Evolutionary conservation across 2,113 vertebrate genomes (phyloP).

Genomic region (Etia nguti): DNA sequence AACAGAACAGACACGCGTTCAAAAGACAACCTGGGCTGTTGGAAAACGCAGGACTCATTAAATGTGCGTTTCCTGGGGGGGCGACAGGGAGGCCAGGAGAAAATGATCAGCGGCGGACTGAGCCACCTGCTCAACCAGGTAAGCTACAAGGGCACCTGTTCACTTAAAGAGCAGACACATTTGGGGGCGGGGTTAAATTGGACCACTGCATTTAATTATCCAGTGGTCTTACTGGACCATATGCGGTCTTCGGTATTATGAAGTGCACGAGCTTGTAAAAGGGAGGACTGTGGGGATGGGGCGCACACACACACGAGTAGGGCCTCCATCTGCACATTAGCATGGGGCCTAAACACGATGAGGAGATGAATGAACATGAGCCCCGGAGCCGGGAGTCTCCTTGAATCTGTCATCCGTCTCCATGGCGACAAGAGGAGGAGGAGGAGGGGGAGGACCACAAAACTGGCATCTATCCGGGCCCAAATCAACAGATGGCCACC

Average conservation of each 20-base stretch:
- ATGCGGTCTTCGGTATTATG: background rate
- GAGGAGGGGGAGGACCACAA: slow-evolving; percentile 37
- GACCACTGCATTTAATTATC: background rate
- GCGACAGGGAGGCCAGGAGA: background rate
- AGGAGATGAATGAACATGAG: slow-evolving; percentile 67
- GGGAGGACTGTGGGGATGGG: background rate
- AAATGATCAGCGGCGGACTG: background rate
- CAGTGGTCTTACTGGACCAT: background rate
- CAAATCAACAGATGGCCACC: slow-evolving; percentile 68
- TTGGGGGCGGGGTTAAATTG: background rate
- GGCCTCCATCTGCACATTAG: slow-evolving; percentile 47
- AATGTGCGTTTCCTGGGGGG: background rate
- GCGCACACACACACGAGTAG: background rate
- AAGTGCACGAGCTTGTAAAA: background rate
- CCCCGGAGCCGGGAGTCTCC: slow-evolving; percentile 58
- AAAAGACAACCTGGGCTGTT: background rate
- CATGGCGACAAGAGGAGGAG: slow-evolving; percentile 60
- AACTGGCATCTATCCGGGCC: slow-evolving; percentile 53
- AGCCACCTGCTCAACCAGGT: background rate
- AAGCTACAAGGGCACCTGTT: background rate
- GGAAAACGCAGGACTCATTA: background rate
- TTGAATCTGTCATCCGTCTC: slow-evolving; percentile 67
- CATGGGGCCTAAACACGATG: slow-evolving; percentile 46
- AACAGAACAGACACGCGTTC: background rate
- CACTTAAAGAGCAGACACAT: background rate